A percentile compares a stretch with the other conserved stretches of the same genome.
phyloP scores from a whole-genome alignment of 2,113 vertebrate species.

The Lepisosteus oculatus region DNA sequence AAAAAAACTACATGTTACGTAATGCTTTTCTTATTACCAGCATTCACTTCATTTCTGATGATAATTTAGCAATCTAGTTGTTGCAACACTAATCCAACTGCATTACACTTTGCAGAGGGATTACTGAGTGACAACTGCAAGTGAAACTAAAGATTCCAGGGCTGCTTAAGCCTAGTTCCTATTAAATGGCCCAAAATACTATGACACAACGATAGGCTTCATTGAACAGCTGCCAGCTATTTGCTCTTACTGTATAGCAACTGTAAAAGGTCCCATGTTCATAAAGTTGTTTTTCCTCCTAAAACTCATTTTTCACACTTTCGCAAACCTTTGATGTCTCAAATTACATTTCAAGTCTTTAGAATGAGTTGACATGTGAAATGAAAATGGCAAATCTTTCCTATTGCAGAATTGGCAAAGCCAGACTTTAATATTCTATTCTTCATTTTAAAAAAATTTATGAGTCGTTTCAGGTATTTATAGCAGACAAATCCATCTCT shows the following conservation, averaged over 20 bases:
- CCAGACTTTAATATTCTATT: conserved; percentile 19
- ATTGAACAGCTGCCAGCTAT: conserved; percentile 5
- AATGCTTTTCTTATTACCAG: conserved; percentile 59
- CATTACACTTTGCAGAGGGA: conserved; percentile 37
- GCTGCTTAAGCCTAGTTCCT: conserved; percentile 45
- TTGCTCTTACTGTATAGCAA: conserved; percentile 49
- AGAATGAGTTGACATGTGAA: not conserved
- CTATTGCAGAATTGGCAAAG: conserved; percentile 8
- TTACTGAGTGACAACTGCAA: conserved; percentile 62
- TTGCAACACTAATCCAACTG: conserved; percentile 42
- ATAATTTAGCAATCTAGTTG: conserved; percentile 52
- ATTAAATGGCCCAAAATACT: conserved; percentile 59
- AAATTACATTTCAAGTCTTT: not conserved
- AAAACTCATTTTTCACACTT: conserved; percentile 32
- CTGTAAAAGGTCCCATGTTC: conserved; percentile 51
- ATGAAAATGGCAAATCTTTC: not conserved
- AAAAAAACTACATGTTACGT: conserved; percentile 44
- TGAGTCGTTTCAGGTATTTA: conserved; percentile 33
- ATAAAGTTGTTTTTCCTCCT: conserved; percentile 38
- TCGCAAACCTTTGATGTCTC: conserved; percentile 13
- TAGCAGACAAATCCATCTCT: conserved; percentile 20
- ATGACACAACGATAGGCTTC: conserved; percentile 47
- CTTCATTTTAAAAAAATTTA: not conserved
- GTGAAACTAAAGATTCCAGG: conserved; percentile 66
- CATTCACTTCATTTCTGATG: conserved; percentile 53